Evolutionary conservation across 2,113 vertebrate genomes (phyloP).

Genomic region (Psettodes erumei): DNA sequence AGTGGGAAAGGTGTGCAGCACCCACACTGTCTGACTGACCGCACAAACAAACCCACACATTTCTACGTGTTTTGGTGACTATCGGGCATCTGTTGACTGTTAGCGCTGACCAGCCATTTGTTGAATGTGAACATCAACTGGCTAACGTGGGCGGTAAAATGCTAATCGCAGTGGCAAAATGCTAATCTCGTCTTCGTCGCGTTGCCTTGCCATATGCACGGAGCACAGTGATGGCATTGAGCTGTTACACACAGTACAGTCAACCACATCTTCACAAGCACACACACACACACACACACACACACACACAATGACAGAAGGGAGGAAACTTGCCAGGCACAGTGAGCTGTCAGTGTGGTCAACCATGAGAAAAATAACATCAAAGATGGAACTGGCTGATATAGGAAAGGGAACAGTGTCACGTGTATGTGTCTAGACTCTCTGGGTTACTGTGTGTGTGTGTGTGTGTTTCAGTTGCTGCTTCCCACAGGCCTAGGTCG

Average conservation of each 20-base stretch:
- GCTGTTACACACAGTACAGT: conserved; percentile 14
- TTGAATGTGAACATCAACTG: conserved; percentile 26
- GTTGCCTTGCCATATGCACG: conserved; percentile 51
- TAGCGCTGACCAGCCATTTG: conserved; percentile 21
- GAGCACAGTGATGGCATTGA: conserved; percentile 15
- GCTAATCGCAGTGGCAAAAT: conserved; percentile 39
- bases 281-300: not conserved
- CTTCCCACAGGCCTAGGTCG: conserved; percentile 35
- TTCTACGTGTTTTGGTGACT: not conserved
- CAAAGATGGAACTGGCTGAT: conserved; percentile 58
- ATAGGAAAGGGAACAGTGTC: conserved; percentile 41
- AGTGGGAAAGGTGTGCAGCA: not conserved
- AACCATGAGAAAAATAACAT: conserved; percentile 57
- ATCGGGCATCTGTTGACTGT: conserved; percentile 26
- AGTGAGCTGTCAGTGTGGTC: conserved; percentile 28
- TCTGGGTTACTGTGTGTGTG: conserved; percentile 27
- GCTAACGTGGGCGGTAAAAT: conserved; percentile 49
- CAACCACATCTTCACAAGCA: not conserved
- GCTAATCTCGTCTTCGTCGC: conserved; percentile 45
- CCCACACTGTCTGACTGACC: conserved; percentile 10
- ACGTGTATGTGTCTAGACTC: conserved; percentile 47
- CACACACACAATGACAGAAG: conserved; percentile 15
- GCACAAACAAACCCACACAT: not conserved
- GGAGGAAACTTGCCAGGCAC: conserved; percentile 10
- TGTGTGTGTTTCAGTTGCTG: conserved; percentile 33